Evolutionary conservation across 1,140 invertebrate species (phyloP).

Genomic region (Araneus ventricosus): DNA sequence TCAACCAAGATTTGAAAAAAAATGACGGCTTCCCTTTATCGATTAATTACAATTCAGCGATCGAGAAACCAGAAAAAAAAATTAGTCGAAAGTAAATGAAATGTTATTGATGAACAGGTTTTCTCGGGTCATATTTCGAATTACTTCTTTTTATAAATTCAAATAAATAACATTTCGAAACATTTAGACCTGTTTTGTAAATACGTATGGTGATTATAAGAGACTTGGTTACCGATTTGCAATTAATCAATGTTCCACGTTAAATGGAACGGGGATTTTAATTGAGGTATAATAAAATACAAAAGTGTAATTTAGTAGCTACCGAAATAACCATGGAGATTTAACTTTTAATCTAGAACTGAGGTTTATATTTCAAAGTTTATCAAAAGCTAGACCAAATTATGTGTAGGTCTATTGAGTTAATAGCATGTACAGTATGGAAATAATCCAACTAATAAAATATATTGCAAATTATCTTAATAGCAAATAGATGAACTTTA

Average conservation of each 20-base stretch:
- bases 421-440: too few species aligned
- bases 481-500: too few species aligned
- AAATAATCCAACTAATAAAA: too few species aligned
- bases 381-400: too few species aligned
- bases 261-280: slow-evolving; percentile 1
- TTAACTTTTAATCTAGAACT: background rate
- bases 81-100: background rate
- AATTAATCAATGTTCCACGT: background rate
- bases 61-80: background rate
- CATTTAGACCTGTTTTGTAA: background rate
- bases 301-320: background rate
- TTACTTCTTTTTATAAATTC: background rate
- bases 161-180: slow-evolving; percentile 19
- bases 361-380: background rate
- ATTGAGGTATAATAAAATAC: background rate
- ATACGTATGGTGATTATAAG: background rate
- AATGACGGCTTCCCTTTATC: background rate
- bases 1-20: background rate
- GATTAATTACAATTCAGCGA: background rate
- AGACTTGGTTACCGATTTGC: background rate
- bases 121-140: slow-evolving; percentile 5
- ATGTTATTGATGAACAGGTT: slow-evolving; percentile 23
- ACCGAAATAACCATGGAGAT: background rate
- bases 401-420: too few species aligned
- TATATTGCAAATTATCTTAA: too few species aligned